Evolutionary conservation across 1,140 invertebrate species (phyloP).

Genomic region (Drosophila parabipectinata): DNA sequence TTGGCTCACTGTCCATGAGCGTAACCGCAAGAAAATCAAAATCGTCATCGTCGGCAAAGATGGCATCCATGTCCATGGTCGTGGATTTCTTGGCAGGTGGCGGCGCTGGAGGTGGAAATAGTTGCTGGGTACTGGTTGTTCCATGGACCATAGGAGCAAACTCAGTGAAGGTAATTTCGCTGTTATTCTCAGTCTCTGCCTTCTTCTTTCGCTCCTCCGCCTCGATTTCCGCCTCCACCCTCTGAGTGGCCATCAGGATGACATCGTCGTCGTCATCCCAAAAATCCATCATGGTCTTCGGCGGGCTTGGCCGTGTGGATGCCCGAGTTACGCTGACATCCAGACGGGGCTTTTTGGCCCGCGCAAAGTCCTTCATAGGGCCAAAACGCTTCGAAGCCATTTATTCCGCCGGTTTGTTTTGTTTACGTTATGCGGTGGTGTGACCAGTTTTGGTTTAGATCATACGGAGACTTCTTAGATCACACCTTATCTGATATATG

Average conservation of each 20-base stretch:
- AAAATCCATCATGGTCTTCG: conserved; percentile 52
- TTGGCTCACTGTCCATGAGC: conserved; percentile 26
- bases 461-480: background rate
- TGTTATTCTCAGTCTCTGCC: conserved; percentile 2
- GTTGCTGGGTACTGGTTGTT: conserved; percentile 71
- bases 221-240: conserved; percentile 57
- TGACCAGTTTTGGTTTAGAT: background rate
- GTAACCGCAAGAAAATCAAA: conserved; percentile 47
- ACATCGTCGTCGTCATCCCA: conserved; percentile 81
- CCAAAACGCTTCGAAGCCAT: conserved; percentile 63
- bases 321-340: conserved; percentile 57
- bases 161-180: conserved; percentile 62
- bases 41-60: conserved; percentile 63
- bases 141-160: conserved; percentile 49
- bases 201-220: conserved; percentile 32
- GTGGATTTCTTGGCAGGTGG: conserved; percentile 6
- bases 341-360: conserved; percentile 67
- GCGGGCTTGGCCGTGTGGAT: conserved; percentile 3
- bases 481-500: too few relatives aligned
- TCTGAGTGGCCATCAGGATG: conserved; percentile 70
- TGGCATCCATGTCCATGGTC: conserved; percentile 37
- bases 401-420: conserved; percentile 4
- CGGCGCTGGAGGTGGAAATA: conserved; percentile 12
- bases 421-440: background rate
- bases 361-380: conserved; percentile 55